Evolutionary conservation across 2,797 vertebrate species (phyloP).

Genomic region (Scyliorhinus canicula): DNA sequence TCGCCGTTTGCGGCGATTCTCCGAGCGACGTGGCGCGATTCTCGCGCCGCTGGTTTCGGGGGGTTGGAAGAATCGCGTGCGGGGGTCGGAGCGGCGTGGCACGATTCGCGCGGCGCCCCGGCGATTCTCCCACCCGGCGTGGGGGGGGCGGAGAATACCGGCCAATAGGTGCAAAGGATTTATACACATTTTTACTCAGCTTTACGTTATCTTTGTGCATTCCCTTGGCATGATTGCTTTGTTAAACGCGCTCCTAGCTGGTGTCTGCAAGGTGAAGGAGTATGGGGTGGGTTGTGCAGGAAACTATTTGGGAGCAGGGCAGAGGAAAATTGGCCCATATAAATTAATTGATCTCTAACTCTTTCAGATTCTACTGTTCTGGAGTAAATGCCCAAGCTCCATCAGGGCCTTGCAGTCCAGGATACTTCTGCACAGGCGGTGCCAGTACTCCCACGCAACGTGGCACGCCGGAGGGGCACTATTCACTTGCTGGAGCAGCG

Average conservation of each 20-base stretch:
- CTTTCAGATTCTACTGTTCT: slow-evolving; percentile 63
- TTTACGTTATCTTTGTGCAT: slow-evolving; percentile 69
- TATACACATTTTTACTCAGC: background rate
- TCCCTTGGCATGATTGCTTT: slow-evolving; percentile 98
- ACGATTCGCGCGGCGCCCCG: no score
- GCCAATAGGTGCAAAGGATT: background rate
- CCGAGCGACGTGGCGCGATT: no score
- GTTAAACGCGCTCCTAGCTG: slow-evolving; percentile 90
- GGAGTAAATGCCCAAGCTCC: slow-evolving; percentile 64
- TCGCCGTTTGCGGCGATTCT: no score
- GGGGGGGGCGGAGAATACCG: no score
- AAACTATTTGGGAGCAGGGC: background rate
- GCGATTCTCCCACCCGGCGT: no score
- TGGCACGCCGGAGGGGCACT: slow-evolving; percentile 66
- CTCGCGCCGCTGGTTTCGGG: no score
- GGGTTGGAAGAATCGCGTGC: no score
- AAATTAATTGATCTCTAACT: background rate
- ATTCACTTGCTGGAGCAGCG: slow-evolving; percentile 60
- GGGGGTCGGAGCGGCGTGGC: no score
- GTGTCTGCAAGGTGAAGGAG: slow-evolving; percentile 72
- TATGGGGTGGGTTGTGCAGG: no score
- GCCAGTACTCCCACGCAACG: slow-evolving; percentile 66
- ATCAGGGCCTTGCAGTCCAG: slow-evolving; percentile 66
- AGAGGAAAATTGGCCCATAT: background rate
- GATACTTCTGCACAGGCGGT: slow-evolving; percentile 72